Percentiles rank a stretch among this genome's conserved stretches.
Conservation (phyloP, 2,888 invertebrate genomes). For the Andricus curvator region DNA sequence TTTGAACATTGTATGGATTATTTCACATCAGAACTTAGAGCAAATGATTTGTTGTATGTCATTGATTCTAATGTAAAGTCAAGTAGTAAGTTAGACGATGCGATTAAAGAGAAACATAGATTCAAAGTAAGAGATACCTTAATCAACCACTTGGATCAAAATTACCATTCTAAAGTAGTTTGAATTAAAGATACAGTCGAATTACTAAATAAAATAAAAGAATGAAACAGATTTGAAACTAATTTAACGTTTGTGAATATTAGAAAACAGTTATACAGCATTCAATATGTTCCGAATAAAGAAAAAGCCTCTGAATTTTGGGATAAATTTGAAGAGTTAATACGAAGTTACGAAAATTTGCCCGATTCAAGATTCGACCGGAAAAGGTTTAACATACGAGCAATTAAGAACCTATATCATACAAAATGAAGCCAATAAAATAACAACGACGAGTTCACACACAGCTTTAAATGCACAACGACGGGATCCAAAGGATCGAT, state of each 20-base stretch:
- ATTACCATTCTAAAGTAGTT: constrained; percentile 52
- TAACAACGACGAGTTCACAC: too few relatives aligned
- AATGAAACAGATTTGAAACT: constrained; percentile 41
- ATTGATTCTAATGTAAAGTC: too few relatives aligned
- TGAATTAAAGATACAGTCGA: constrained; percentile 44
- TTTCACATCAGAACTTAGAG: too few relatives aligned
- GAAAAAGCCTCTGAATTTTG: constrained; percentile 44
- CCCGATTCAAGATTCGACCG: neutral
- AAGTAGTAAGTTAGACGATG: too few relatives aligned
- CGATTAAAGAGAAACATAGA: constrained; percentile 49
- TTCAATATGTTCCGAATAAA: constrained; percentile 42
- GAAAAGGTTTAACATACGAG: constrained; percentile 44
- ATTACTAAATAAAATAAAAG: constrained; percentile 44
- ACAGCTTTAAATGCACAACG: too few relatives aligned
- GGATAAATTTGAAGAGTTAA: constrained; percentile 45
- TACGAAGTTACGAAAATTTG: constrained; percentile 45
- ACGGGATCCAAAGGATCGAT: too few relatives aligned
- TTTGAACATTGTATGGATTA: too few relatives aligned
- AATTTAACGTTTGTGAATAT: constrained; percentile 41
- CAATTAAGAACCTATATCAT: constrained; percentile 45
- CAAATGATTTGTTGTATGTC: too few relatives aligned
- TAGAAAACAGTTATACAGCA: constrained; percentile 44
- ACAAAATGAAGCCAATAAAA: constrained; percentile 48
- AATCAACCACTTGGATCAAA: constrained; percentile 53
- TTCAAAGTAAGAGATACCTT: constrained; percentile 56